Percentiles rank a stretch among this genome's conserved stretches.
Evolutionary conservation across 2,113 vertebrate genomes (phyloP).

Genomic region (Buteo buteo): DNA sequence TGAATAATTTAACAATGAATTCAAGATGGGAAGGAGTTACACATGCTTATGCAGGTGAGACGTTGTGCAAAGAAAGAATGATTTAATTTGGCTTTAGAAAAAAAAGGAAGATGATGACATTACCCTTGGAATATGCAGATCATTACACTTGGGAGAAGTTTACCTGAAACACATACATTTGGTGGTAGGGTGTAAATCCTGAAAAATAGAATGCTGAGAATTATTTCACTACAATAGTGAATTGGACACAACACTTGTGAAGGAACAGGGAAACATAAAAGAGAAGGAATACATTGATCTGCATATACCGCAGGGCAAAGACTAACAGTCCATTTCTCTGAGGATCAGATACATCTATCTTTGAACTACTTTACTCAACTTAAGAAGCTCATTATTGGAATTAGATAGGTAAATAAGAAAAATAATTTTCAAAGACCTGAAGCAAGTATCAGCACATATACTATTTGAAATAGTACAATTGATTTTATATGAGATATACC

Average conservation of each 20-base stretch:
- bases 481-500: background rate
- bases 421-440: background rate
- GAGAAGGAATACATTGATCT: background rate
- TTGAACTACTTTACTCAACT: background rate
- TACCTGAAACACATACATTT: background rate
- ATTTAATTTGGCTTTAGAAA: background rate
- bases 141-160: background rate
- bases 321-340: background rate
- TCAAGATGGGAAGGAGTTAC: background rate
- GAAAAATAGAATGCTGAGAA: background rate
- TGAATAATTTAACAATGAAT: background rate
- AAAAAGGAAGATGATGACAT: background rate
- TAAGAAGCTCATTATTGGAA: background rate
- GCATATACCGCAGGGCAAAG: fast-evolving
- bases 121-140: background rate
- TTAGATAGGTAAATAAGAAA: background rate
- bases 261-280: background rate
- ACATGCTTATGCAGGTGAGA: background rate
- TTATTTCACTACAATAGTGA: background rate
- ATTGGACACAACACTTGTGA: background rate
- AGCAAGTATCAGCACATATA: background rate
- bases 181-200: background rate
- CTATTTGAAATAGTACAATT: background rate
- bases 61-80: background rate
- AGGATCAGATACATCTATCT: background rate